phyloP scores from a whole-genome alignment of 2,113 vertebrate genomes.

The Calidris pygmaea region DNA sequence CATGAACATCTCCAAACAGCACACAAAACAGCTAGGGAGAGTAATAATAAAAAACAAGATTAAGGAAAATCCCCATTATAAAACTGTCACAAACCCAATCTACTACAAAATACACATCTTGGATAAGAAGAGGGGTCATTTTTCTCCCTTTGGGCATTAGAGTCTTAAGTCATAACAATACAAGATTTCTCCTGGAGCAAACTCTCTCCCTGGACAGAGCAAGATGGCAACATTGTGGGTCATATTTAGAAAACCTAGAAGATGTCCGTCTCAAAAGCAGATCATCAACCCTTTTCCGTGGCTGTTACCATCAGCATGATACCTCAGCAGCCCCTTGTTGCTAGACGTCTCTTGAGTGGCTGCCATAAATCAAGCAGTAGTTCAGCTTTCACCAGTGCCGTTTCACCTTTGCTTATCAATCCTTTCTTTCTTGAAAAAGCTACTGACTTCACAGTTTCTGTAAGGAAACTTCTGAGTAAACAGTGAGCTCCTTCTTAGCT shows the following conservation, averaged over 20 bases:
- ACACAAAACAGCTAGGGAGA: neutral
- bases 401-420: conserved; percentile 68
- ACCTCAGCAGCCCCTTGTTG: neutral
- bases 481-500: conserved; percentile 46
- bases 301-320: neutral
- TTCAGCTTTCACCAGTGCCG: neutral
- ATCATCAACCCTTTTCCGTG: neutral
- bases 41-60: neutral
- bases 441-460: conserved; percentile 67
- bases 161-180: neutral
- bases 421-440: conserved; percentile 71
- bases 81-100: neutral
- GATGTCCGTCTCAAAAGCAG: neutral
- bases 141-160: neutral
- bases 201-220: neutral
- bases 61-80: neutral
- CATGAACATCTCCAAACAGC: neutral
- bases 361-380: neutral
- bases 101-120: neutral
- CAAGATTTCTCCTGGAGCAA: neutral
- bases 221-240: neutral
- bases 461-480: conserved; percentile 76
- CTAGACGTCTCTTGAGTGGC: neutral
- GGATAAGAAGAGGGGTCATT: neutral
- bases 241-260: neutral